phyloP scores from a whole-genome alignment of 1,140 invertebrate genomes.

The Macrobrachium rosenbergii region DNA sequence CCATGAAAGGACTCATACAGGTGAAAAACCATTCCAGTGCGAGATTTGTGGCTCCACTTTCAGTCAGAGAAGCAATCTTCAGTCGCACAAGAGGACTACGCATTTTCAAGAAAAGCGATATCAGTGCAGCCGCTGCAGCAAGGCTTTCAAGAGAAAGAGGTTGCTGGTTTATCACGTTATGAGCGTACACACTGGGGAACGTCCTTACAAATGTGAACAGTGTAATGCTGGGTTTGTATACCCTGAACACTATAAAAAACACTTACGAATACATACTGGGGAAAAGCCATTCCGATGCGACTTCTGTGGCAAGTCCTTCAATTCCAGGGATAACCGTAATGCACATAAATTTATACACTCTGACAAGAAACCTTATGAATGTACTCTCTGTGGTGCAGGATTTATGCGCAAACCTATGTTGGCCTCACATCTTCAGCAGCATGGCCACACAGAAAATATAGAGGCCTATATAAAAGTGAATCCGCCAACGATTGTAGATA shows the following conservation, averaged over 20 bases:
- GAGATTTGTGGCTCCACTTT: conserved; percentile 69
- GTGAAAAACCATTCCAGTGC: conserved; percentile 75
- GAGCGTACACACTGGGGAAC: conserved; percentile 83
- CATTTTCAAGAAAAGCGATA: conserved; percentile 83
- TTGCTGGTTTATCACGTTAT: conserved; percentile 86
- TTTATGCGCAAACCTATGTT: conserved; percentile 87
- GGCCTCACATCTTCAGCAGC: conserved; percentile 81
- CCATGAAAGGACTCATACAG: conserved; percentile 83
- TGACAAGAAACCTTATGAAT: conserved; percentile 89
- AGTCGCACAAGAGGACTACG: conserved; percentile 79
- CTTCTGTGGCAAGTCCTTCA: conserved; percentile 89
- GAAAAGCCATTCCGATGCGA: conserved; percentile 85
- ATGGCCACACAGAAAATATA: conserved; percentile 56
- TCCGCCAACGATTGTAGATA: conserved; percentile 60
- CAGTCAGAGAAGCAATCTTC: conserved; percentile 67
- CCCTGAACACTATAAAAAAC: conserved; percentile 87
- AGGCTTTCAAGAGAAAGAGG: conserved; percentile 81
- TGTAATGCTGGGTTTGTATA: conserved; percentile 86
- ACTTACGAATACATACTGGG: conserved; percentile 83
- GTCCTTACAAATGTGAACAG: conserved; percentile 81
- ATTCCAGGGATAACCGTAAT: conserved; percentile 86
- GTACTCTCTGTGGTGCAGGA: conserved; percentile 82
- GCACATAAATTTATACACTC: conserved; percentile 87
- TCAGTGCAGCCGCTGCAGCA: conserved; percentile 73
- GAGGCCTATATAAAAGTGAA: conserved; percentile 64